A percentile compares a stretch with the other conserved stretches of the same genome.
Evolutionary conservation across 2,888 invertebrate genomes (phyloP).

Genomic region (Cosmia trapezina): DNA sequence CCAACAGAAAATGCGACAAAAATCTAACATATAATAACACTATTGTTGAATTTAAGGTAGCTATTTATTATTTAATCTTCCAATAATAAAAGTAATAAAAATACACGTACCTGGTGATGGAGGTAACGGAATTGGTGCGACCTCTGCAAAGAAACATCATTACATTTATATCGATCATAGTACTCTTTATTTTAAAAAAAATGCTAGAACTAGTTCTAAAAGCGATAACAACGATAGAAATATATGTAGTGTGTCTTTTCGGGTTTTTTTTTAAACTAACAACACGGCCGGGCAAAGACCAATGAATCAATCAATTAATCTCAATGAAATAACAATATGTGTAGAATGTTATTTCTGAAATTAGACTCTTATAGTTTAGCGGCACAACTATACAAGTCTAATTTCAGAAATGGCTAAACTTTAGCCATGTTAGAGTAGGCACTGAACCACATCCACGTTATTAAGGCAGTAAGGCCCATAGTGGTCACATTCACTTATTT

Average conservation of each 20-base stretch:
- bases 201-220: too few relatives aligned
- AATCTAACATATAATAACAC: background rate
- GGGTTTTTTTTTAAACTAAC: background rate
- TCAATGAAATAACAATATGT: background rate
- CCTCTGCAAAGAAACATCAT: constrained; percentile 32
- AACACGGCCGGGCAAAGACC: background rate
- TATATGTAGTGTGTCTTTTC: background rate
- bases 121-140: constrained; percentile 24
- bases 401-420: background rate
- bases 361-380: background rate
- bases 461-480: background rate
- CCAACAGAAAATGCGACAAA: background rate
- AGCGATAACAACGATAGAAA: background rate
- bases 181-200: background rate
- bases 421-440: background rate
- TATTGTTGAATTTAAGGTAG: background rate
- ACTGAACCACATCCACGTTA: background rate
- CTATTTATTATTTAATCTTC: background rate
- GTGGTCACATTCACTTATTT: background rate
- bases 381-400: too few relatives aligned
- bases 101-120: constrained; percentile 35
- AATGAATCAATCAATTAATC: background rate
- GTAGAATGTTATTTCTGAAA: background rate
- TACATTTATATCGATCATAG: background rate
- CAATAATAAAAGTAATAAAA: background rate